Percentiles rank a stretch among this genome's conserved stretches.
phyloP scores from a whole-genome alignment of 2,888 invertebrate species.

The Ariolimax columbianus region DNA sequence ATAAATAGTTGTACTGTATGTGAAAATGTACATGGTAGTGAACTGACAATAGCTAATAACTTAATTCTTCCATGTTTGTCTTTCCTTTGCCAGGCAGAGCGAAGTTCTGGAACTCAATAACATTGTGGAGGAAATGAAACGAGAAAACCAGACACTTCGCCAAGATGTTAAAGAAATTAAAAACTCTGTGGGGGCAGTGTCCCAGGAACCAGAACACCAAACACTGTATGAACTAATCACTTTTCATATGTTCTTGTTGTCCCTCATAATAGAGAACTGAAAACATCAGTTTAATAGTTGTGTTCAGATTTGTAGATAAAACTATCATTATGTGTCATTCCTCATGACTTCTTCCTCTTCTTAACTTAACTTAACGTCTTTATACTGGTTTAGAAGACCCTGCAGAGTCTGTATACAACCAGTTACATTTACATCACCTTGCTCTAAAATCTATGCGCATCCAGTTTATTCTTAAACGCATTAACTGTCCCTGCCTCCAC shows the following conservation, averaged over 20 bases:
- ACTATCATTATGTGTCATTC: too few relatives aligned
- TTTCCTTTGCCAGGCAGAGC: not conserved
- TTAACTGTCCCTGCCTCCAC: too few relatives aligned
- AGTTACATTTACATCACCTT: too few relatives aligned
- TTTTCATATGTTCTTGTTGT: not conserved
- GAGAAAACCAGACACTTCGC: constrained; percentile 56
- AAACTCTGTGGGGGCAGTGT: constrained; percentile 49
- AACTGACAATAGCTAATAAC: not conserved
- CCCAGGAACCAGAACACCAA: constrained; percentile 25
- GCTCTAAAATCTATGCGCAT: too few relatives aligned
- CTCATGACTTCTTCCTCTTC: too few relatives aligned
- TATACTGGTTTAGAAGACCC: too few relatives aligned
- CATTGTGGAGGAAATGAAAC: constrained; percentile 55
- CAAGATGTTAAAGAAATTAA: constrained; percentile 56
- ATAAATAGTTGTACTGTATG: too few relatives aligned
- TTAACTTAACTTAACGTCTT: too few relatives aligned
- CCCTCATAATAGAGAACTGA: not conserved
- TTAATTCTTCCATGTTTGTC: not conserved
- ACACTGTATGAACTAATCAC: constrained; percentile 18
- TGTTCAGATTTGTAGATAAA: too few relatives aligned
- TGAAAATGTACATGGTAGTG: not conserved
- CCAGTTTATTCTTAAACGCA: too few relatives aligned
- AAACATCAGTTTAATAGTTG: too few relatives aligned
- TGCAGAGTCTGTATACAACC: too few relatives aligned
- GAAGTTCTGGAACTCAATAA: constrained; percentile 50